These are phyloP conservation scores for Ivindomyrus marchei DNA, from an alignment of 2,113 vertebrate species.

Conservation along the genomic window DNA sequence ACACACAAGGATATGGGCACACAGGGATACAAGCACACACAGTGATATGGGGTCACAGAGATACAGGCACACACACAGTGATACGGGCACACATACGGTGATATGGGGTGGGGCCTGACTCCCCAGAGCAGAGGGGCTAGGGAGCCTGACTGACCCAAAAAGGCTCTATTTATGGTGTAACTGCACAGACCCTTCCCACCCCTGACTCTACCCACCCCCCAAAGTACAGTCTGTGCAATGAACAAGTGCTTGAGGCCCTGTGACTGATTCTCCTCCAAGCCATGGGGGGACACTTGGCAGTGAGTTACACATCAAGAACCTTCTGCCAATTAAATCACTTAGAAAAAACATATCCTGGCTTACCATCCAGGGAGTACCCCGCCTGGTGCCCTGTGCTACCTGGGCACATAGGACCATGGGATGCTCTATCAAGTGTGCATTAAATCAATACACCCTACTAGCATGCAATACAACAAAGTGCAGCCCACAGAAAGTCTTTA, in stretches of 20 bases:
- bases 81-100: constrained; percentile 6
- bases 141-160: constrained; percentile 60
- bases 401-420: background rate
- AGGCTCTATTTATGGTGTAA: constrained; percentile 63
- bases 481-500: background rate
- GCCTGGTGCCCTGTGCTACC: background rate
- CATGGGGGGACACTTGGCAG: constrained; percentile 15
- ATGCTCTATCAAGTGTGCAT: background rate
- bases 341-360: background rate
- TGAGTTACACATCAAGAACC: background rate
- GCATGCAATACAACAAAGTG: background rate
- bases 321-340: background rate
- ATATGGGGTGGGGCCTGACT: constrained; percentile 12
- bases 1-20: background rate
- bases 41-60: background rate
- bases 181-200: constrained; percentile 30
- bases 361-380: background rate
- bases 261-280: constrained; percentile 13
- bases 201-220: constrained; percentile 45
- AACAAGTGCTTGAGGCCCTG: constrained; percentile 31
- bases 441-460: background rate
- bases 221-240: constrained; percentile 46
- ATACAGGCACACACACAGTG: background rate
- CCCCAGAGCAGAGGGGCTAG: constrained; percentile 37
- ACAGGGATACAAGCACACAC: constrained; percentile 8